Conservation (phyloP, 2,888 invertebrate species). For the Hipparchia semele region DNA sequence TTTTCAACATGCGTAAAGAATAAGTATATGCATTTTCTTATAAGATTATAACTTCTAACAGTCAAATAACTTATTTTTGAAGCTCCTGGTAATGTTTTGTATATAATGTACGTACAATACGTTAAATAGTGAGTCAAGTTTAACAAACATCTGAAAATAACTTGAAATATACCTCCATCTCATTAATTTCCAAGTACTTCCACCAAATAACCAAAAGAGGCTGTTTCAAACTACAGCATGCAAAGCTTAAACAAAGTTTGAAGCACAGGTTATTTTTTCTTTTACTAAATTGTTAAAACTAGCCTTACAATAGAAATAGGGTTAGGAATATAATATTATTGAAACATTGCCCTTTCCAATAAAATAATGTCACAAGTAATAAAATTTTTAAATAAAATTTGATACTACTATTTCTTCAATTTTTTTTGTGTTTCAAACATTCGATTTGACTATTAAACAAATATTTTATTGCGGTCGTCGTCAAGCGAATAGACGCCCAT, state of each 20-base stretch:
- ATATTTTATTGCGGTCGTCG: no score
- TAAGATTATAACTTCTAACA: background rate
- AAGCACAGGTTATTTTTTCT: slow-evolving; percentile 38
- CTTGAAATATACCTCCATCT: slow-evolving; percentile 31
- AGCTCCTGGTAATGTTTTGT: background rate
- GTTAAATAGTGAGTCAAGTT: background rate
- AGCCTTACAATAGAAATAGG: background rate
- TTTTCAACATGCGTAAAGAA: background rate
- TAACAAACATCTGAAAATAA: slow-evolving; percentile 22
- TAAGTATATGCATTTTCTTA: no score
- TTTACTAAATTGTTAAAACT: slow-evolving; percentile 8
- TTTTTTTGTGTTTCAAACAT: no score
- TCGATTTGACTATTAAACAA: no score
- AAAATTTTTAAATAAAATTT: no score
- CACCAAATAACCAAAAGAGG: slow-evolving; percentile 75
- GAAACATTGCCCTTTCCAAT: background rate
- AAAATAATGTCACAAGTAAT: slow-evolving; percentile 13
- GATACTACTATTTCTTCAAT: no score
- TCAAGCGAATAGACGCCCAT: no score
- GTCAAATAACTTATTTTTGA: background rate
- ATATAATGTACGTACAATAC: slow-evolving; percentile 5
- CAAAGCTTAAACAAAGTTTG: slow-evolving; percentile 57
- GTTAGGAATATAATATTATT: background rate
- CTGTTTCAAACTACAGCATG: slow-evolving; percentile 78
- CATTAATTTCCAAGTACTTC: slow-evolving; percentile 38